Percentiles rank a stretch among this genome's conserved stretches.
Evolutionary conservation across 2,113 vertebrate species (phyloP).

Genomic region (Rhabdomys dilectus): DNA sequence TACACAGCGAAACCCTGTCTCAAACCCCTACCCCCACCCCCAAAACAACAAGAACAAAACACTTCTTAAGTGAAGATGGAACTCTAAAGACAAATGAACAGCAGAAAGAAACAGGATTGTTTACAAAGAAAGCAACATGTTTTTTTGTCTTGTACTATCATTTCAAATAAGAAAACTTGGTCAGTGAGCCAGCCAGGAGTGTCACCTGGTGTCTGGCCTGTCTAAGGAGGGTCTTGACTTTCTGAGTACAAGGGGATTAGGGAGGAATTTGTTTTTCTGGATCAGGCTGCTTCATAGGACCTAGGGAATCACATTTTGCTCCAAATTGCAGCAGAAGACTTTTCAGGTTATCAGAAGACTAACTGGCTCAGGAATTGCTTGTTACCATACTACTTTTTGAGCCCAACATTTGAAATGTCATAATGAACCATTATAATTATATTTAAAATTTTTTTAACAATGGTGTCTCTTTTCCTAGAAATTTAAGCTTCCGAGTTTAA

Average conservation of each 20-base stretch:
- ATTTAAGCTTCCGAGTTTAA: slow-evolving; percentile 44
- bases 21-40: too few species aligned
- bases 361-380: slow-evolving; percentile 12
- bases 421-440: slow-evolving; percentile 46
- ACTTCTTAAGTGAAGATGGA: neutral
- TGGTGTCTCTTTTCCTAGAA: slow-evolving; percentile 46
- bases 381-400: slow-evolving; percentile 18
- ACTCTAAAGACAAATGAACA: slow-evolving; percentile 13
- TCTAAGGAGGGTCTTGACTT: neutral
- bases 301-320: neutral
- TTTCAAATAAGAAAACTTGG: neutral
- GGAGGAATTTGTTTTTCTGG: slow-evolving; percentile 31
- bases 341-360: slow-evolving; percentile 21
- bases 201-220: neutral
- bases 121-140: neutral
- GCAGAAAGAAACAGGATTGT: slow-evolving; percentile 10
- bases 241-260: slow-evolving; percentile 1
- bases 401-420: neutral
- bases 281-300: slow-evolving; percentile 26
- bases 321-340: slow-evolving; percentile 29
- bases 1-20: too few species aligned
- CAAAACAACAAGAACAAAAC: neutral
- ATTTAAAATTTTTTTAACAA: slow-evolving; percentile 52
- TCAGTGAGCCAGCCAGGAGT: neutral
- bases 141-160: neutral